Percentiles rank a stretch among this genome's conserved stretches.
Conservation (phyloP, 2,113 vertebrate species). For the Forbesichthys agassizii region DNA sequence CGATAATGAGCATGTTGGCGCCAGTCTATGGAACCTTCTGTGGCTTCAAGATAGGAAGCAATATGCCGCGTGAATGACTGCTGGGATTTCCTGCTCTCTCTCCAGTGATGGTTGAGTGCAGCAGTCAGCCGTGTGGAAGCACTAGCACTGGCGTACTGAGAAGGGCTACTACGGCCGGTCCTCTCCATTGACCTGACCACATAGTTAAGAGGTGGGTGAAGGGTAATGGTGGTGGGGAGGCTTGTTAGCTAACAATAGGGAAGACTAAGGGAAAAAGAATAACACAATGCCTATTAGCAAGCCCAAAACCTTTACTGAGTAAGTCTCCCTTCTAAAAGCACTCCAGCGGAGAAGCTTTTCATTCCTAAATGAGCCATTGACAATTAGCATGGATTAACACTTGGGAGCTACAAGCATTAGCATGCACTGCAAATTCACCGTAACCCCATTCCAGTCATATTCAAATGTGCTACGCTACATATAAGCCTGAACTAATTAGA, state of each 20-base stretch:
- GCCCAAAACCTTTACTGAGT: slow-evolving; percentile 24
- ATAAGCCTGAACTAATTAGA: slow-evolving; percentile 20
- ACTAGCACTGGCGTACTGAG: slow-evolving; percentile 22
- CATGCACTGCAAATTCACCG: slow-evolving; percentile 16
- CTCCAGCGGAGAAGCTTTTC: slow-evolving; percentile 60
- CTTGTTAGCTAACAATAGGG: slow-evolving; percentile 54
- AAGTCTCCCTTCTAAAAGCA: slow-evolving; percentile 49
- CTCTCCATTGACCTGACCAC: slow-evolving; percentile 29
- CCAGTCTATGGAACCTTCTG: slow-evolving; percentile 63
- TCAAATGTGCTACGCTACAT: slow-evolving; percentile 45
- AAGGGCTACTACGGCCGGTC: slow-evolving; percentile 17
- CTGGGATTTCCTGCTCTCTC: slow-evolving; percentile 77
- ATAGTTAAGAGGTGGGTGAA: slow-evolving; percentile 31
- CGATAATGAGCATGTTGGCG: slow-evolving; percentile 35
- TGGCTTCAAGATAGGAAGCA: slow-evolving; percentile 73
- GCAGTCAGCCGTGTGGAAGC: slow-evolving; percentile 28
- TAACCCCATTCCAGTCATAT: slow-evolving; percentile 30
- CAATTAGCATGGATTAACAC: slow-evolving; percentile 62
- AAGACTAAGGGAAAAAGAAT: slow-evolving; percentile 55
- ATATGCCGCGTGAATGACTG: slow-evolving; percentile 74
- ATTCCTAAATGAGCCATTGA: slow-evolving; percentile 62
- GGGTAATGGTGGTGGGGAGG: slow-evolving; percentile 7
- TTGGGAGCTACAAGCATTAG: slow-evolving; percentile 30
- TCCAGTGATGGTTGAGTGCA: slow-evolving; percentile 62
- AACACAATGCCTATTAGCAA: slow-evolving; percentile 65